phyloP scores from a whole-genome alignment of 2,797 vertebrate species.

The Gymnoscopelus braueri region DNA sequence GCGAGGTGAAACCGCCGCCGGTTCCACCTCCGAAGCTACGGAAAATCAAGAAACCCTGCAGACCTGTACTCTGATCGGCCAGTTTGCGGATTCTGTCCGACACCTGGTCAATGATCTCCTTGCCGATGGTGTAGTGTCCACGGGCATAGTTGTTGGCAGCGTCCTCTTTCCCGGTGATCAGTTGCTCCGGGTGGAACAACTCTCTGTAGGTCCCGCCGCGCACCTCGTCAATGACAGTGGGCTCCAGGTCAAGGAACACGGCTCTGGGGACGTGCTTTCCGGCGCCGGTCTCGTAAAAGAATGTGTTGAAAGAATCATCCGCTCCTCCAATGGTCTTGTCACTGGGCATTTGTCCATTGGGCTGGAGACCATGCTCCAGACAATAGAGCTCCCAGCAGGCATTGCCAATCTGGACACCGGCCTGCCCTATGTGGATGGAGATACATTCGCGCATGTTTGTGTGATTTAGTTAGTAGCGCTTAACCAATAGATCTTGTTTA shows the following conservation, averaged over 20 bases:
- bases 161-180: neutral
- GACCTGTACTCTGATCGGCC: too few relatives aligned
- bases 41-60: too few relatives aligned
- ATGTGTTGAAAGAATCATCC: neutral
- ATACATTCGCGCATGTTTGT: too few relatives aligned
- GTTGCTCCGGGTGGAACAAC: neutral
- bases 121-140: neutral
- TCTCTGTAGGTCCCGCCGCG: neutral
- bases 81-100: neutral
- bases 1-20: too few relatives aligned
- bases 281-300: neutral
- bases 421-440: neutral
- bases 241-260: conserved; percentile 2
- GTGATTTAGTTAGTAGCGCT: too few relatives aligned
- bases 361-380: neutral
- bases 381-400: conserved; percentile 1
- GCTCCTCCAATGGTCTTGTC: neutral
- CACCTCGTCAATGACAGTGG: neutral
- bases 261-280: conserved; percentile 6
- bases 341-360: neutral
- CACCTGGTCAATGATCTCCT: neutral
- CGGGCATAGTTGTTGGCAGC: too few relatives aligned
- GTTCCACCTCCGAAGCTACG: too few relatives aligned
- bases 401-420: neutral
- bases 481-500: too few relatives aligned